Base-by-base conservation (phyloP, 2,797 vertebrate species). In the Syngnathus rostellatus region DNA sequence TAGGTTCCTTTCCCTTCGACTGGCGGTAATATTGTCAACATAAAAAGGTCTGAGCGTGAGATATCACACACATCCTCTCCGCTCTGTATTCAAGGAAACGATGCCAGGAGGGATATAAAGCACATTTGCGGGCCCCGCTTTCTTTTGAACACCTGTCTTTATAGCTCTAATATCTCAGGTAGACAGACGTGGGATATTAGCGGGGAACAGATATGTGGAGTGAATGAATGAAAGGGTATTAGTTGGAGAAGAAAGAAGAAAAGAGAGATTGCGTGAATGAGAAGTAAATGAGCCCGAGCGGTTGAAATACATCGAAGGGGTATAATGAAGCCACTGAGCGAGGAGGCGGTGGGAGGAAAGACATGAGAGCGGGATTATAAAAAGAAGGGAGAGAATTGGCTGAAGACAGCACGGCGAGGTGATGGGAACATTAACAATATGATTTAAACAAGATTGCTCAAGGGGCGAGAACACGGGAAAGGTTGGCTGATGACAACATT, bases 131-230 rank as follows among this genome's bases (percentile, higher is more conserved):
- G 69, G 71, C 65, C 70, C 69, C 31, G 66, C 77, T 81, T 80
- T 80, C 79, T 77, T 81, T 82, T 83, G 79, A 87, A 85, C 84
- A 86, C 83, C 84, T 83, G 84, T 81, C 84, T 80, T 80, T 82
- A 83, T 82, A 68, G 85, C 81, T 75, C 61, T 77, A 81, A 83
- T 86, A 83, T 84, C 79, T 84, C 77, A 85, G 81, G 78, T 73
- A 67, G 73, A 80, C 76, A 81, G 78, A 79, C 75, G 68, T 17
- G 54, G 78, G 75, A 79, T 80, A 85, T 81, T 77, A 81, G 71
- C 72, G 40, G 70, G 63, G 74, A 81, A 84, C 55, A 72, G 78
- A 80, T 68, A 71, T 71, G 67, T 66, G 63, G 65, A 16, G 40
- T 14, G 77, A 69, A 62, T 50, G 74, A 81, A 82, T 72, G 76